Evolutionary conservation across 2,113 vertebrate genomes (phyloP).

Genomic region (Pachyramphus minor): DNA sequence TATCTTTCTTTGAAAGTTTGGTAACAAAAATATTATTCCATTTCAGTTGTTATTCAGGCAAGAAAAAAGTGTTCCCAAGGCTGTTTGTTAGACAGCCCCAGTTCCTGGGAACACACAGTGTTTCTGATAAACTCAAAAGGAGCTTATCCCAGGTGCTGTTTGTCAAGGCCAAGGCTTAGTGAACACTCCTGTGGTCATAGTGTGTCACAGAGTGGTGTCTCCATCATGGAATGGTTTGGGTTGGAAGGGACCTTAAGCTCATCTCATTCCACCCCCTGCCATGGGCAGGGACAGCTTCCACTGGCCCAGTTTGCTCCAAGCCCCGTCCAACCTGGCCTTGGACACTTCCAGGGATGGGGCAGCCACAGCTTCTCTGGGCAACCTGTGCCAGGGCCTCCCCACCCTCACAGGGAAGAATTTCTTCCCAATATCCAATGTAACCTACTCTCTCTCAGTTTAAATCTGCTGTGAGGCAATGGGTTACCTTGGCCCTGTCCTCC

Average conservation of each 20-base stretch:
- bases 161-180: background rate
- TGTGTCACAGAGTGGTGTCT: background rate
- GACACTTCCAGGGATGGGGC: background rate
- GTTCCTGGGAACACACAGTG: background rate
- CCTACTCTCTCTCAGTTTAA: background rate
- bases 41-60: background rate
- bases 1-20: background rate
- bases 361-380: background rate
- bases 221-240: background rate
- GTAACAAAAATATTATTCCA: background rate
- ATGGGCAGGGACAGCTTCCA: background rate
- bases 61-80: background rate
- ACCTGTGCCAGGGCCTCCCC: accelerated
- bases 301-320: background rate
- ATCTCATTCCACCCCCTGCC: background rate
- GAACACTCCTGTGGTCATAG: background rate
- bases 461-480: background rate
- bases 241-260: background rate
- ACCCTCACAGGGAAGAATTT: background rate
- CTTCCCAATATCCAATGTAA: background rate
- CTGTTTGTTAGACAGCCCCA: background rate
- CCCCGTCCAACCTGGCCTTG: background rate
- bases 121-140: background rate
- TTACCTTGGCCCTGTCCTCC: background rate
- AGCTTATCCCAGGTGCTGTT: background rate